Percentiles rank a stretch among this genome's conserved stretches.
Conservation (phyloP, 2,888 invertebrate genomes). For the Gisinianus flammeolus region DNA sequence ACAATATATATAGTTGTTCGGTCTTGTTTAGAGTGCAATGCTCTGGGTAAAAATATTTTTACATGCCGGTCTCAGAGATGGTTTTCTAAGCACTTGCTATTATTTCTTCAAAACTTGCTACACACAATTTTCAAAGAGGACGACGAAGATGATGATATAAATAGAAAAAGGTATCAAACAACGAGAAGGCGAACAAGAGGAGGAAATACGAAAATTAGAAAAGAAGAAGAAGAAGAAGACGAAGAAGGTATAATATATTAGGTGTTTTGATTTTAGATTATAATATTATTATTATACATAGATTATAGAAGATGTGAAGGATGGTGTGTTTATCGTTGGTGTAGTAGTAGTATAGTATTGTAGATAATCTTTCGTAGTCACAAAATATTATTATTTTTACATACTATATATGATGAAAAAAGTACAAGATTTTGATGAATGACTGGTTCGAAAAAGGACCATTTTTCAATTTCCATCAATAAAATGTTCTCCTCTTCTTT, state of each 20-base stretch:
- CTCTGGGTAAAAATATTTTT: conserved; percentile 8
- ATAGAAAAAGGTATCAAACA: conserved; percentile 36
- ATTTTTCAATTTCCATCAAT: conserved; percentile 11
- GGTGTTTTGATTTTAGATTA: no score
- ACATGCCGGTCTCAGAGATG: conserved; percentile 26
- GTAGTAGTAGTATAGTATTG: no score
- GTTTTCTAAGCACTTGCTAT: no score
- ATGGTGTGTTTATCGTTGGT: no score
- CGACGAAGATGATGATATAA: conserved; percentile 15
- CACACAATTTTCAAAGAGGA: neutral
- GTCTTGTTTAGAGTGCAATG: conserved; percentile 23
- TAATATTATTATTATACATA: no score
- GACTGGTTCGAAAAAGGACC: conserved; percentile 33
- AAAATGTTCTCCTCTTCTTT: neutral
- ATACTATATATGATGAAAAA: neutral
- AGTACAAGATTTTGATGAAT: conserved; percentile 1
- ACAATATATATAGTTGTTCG: no score
- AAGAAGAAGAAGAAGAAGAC: conserved; percentile 15
- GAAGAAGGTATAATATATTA: conserved; percentile 19
- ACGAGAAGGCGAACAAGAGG: no score
- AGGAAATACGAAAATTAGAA: no score
- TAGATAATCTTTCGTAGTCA: no score
- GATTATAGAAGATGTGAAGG: no score
- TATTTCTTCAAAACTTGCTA: no score
- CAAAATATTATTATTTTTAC: no score